A percentile compares a stretch with the other conserved stretches of the same genome.
phyloP scores from a whole-genome alignment of 2,797 vertebrate species.

The Australoheros facetus region DNA sequence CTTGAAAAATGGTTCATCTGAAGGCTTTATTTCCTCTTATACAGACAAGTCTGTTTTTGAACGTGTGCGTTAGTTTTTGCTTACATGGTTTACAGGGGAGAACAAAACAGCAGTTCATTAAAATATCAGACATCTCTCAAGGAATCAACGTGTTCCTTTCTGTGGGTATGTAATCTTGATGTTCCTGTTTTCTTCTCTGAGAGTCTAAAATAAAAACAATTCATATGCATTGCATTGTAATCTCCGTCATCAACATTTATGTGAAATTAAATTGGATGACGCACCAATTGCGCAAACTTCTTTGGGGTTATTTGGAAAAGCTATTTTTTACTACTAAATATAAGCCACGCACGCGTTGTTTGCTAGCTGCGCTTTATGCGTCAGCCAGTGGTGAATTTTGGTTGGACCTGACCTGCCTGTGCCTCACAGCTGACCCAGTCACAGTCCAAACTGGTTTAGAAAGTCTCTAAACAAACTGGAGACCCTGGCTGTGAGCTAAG shows the following conservation, averaged over 20 bases:
- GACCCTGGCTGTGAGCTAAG: slow-evolving; percentile 18
- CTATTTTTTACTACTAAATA: slow-evolving; percentile 12
- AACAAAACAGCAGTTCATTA: not conserved
- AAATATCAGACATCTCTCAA: not conserved
- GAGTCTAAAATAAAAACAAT: not conserved
- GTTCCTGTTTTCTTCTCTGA: not conserved
- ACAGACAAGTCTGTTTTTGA: fast-evolving
- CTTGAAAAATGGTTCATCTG: too few relatives aligned
- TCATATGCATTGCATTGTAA: not conserved
- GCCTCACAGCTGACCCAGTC: slow-evolving; percentile 38
- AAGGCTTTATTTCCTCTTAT: not conserved
- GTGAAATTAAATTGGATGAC: slow-evolving; percentile 1
- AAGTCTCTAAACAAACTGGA: slow-evolving; percentile 49
- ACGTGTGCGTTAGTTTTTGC: not conserved
- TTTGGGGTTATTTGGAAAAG: not conserved
- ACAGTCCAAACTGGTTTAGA: slow-evolving; percentile 38
- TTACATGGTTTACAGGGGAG: not conserved
- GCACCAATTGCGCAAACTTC: not conserved
- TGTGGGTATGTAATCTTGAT: not conserved
- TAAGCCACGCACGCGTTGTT: slow-evolving; percentile 18
- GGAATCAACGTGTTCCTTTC: not conserved
- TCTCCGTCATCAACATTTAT: not conserved
- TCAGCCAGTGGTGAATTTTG: slow-evolving; percentile 43
- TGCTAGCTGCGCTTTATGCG: slow-evolving; percentile 29
- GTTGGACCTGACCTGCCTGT: slow-evolving; percentile 32